Conservation (phyloP, 2,888 invertebrate species). For the Oligia fasciuncula region DNA sequence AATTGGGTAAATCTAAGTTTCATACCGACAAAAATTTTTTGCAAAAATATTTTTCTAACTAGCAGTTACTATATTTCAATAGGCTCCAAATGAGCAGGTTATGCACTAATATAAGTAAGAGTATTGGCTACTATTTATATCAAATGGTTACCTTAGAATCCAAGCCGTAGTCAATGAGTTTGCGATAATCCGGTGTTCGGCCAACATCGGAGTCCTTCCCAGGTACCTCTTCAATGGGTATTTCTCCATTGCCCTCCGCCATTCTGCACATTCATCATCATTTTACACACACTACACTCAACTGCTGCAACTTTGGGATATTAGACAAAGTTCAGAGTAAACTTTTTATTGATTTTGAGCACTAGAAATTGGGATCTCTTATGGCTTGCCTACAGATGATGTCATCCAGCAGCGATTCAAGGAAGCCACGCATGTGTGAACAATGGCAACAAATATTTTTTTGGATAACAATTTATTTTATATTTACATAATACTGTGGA, state of each 20-base stretch:
- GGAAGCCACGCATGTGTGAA: slow-evolving; percentile 83
- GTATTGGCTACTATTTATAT: background rate
- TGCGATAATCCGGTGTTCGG: slow-evolving; percentile 97
- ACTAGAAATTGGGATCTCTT: slow-evolving; percentile 74
- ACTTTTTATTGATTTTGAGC: slow-evolving; percentile 67
- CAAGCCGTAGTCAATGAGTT: slow-evolving; percentile 98
- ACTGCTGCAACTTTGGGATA: slow-evolving; percentile 60
- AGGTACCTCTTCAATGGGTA: slow-evolving; percentile 93
- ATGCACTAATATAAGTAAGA: slow-evolving; percentile 8
- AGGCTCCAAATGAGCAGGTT: background rate
- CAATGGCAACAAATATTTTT: slow-evolving; percentile 69
- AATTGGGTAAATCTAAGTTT: background rate
- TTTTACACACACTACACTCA: slow-evolving; percentile 84
- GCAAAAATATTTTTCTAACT: background rate
- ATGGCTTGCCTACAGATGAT: slow-evolving; percentile 83
- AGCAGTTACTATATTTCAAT: background rate
- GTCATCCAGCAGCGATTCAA: slow-evolving; percentile 85
- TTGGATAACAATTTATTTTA: slow-evolving; percentile 49
- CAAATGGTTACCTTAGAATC: slow-evolving; percentile 94
- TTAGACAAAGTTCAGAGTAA: slow-evolving; percentile 67
- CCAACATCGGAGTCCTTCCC: slow-evolving; percentile 92
- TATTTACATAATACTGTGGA: slow-evolving; percentile 56
- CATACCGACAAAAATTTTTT: background rate
- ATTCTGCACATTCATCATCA: slow-evolving; percentile 91
- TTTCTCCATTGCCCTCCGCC: slow-evolving; percentile 96